These are phyloP conservation scores for Cuniculus paca DNA, from an alignment of 2,797 vertebrate species.

Conservation along the genomic window DNA sequence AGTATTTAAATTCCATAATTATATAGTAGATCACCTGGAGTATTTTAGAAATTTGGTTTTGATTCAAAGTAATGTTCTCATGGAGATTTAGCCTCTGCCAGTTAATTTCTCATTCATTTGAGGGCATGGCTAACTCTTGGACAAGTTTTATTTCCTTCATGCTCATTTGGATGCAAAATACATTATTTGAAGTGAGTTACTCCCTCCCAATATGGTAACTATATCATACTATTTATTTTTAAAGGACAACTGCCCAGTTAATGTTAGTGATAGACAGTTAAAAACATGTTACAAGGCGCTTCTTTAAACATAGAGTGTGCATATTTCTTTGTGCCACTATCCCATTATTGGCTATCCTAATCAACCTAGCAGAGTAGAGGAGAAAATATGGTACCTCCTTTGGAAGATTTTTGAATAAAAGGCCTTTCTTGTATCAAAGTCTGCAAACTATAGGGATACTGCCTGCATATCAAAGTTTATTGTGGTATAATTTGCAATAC, in stretches of 20 bases:
- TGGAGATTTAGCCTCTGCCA: constrained; percentile 48
- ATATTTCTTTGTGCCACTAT: background rate
- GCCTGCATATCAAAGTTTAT: background rate
- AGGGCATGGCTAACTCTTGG: constrained; percentile 48
- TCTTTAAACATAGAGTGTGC: background rate
- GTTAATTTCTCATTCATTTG: constrained; percentile 62
- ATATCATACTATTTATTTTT: constrained; percentile 49
- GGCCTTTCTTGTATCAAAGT: background rate
- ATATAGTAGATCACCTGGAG: constrained; percentile 58
- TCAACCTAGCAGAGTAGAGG: background rate
- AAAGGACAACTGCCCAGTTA: background rate
- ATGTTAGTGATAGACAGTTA: background rate
- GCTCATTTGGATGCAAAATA: constrained; percentile 20
- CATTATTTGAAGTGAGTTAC: constrained; percentile 50
- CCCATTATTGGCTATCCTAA: background rate
- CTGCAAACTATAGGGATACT: background rate
- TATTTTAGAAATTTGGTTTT: constrained; percentile 77
- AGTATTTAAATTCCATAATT: constrained; percentile 59
- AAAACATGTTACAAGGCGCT: background rate
- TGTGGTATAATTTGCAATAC: background rate
- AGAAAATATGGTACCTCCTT: background rate
- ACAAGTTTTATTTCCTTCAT: constrained; percentile 55
- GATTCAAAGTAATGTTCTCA: constrained; percentile 77
- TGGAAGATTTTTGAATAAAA: background rate
- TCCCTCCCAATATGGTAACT: background rate